phyloP scores from a whole-genome alignment of 2,888 invertebrate species.

The Agonopterix subpropinquella region DNA sequence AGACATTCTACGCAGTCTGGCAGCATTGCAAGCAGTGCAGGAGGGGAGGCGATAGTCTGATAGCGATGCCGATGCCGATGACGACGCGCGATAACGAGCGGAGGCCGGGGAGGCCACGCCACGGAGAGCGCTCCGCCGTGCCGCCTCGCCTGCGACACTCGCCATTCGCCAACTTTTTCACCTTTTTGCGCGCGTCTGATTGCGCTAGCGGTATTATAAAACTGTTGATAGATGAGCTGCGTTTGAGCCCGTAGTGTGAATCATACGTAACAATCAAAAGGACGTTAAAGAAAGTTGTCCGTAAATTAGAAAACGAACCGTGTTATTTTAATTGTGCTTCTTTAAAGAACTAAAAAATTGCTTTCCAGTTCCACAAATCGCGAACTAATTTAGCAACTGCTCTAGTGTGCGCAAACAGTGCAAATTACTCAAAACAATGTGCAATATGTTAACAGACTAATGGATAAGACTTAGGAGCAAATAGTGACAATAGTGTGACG shows the following conservation, averaged over 20 bases:
- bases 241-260: slow-evolving; percentile 11
- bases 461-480: background rate
- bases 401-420: background rate
- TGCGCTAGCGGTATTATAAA: slow-evolving; percentile 26
- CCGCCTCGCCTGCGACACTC: slow-evolving; percentile 17
- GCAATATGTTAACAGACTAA: background rate
- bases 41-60: slow-evolving; percentile 56
- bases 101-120: slow-evolving; percentile 43
- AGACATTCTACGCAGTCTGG: slow-evolving; percentile 7
- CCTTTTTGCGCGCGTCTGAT: slow-evolving; percentile 35
- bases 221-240: slow-evolving; percentile 13
- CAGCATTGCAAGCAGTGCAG: slow-evolving; percentile 26
- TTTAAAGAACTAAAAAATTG: slow-evolving; percentile 9
- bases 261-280: background rate
- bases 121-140: slow-evolving; percentile 25
- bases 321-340: no score
- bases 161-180: slow-evolving; percentile 22
- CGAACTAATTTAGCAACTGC: background rate
- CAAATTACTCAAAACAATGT: background rate
- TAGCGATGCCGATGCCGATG: slow-evolving; percentile 39
- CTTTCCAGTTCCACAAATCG: slow-evolving; percentile 14
- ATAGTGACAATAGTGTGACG: slow-evolving; percentile 11
- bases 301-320: no score
- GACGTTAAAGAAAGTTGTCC: no score
- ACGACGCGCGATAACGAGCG: slow-evolving; percentile 38